Evolutionary conservation across 2,113 vertebrate genomes (phyloP).

Genomic region (Crypturellus undulatus): DNA sequence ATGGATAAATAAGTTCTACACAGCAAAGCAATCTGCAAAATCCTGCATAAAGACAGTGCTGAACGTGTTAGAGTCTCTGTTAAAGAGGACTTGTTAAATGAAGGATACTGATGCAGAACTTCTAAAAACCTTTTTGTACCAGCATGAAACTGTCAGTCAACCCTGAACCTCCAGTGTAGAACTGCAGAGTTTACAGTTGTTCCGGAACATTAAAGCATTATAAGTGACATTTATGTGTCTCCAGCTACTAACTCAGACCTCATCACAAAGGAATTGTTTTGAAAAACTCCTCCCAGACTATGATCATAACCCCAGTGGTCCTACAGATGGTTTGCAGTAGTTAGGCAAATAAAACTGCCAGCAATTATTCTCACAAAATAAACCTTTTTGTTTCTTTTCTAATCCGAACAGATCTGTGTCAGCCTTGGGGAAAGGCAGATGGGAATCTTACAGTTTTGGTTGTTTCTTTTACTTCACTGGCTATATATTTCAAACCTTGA

Average conservation of each 20-base stretch:
- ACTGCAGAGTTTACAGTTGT: background rate
- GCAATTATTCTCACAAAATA: background rate
- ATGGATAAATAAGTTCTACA: background rate
- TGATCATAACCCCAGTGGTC: background rate
- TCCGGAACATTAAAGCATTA: background rate
- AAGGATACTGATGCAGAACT: fast-evolving
- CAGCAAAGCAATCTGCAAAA: background rate
- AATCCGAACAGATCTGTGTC: background rate
- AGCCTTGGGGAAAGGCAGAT: background rate
- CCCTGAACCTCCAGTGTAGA: background rate
- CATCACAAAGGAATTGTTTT: conserved; percentile 45
- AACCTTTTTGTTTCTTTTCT: background rate
- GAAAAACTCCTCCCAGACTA: conserved; percentile 11
- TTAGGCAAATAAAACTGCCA: background rate
- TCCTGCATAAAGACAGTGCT: background rate
- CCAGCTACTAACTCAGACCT: background rate
- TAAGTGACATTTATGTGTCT: background rate
- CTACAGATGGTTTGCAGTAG: background rate
- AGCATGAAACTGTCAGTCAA: background rate
- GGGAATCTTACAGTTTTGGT: background rate
- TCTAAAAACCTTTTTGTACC: background rate
- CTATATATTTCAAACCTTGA: background rate
- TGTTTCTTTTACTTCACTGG: background rate
- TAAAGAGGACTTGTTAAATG: background rate
- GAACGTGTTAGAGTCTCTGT: background rate